Conservation (phyloP, 2,888 invertebrate species). For the Palloptera scutellata region DNA sequence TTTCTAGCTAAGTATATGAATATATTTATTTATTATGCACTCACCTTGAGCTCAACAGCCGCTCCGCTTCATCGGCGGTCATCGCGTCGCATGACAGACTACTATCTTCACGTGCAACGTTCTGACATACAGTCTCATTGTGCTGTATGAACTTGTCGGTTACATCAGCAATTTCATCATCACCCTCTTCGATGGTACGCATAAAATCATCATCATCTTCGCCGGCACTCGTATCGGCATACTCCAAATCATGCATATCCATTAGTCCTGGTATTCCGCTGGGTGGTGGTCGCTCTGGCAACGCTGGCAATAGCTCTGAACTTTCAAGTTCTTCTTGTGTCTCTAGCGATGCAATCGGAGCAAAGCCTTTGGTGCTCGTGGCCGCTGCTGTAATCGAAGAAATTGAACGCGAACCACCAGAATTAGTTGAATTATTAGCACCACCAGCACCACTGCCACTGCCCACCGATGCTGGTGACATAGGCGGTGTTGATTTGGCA, state of each 20-base stretch:
- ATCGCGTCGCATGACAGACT: constrained; percentile 67
- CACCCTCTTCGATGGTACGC: constrained; percentile 62
- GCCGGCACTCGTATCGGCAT: constrained; percentile 68
- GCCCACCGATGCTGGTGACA: constrained; percentile 45
- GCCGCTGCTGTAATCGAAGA: constrained; percentile 42
- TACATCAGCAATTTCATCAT: constrained; percentile 45
- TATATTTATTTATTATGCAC: constrained; percentile 43
- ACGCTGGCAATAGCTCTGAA: constrained; percentile 46
- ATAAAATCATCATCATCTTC: constrained; percentile 65
- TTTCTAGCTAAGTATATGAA: too few relatives aligned
- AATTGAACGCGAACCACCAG: constrained; percentile 38
- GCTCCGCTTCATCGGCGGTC: constrained; percentile 90
- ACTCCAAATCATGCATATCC: constrained; percentile 69
- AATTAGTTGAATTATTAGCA: constrained; percentile 36
- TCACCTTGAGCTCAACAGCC: constrained; percentile 85
- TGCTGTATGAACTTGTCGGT: constrained; percentile 4
- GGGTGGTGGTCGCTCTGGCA: constrained; percentile 53
- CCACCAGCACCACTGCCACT: constrained; percentile 35
- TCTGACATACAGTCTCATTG: constrained; percentile 19
- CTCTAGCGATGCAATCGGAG: constrained; percentile 58
- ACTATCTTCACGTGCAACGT: constrained; percentile 49
- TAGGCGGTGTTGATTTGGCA: constrained; percentile 51
- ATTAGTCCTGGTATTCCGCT: constrained; percentile 47
- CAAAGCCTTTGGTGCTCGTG: constrained; percentile 48
- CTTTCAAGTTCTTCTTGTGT: constrained; percentile 56